phyloP scores from a whole-genome alignment of 1,140 invertebrate species.

The Drosophila oshimai region DNA sequence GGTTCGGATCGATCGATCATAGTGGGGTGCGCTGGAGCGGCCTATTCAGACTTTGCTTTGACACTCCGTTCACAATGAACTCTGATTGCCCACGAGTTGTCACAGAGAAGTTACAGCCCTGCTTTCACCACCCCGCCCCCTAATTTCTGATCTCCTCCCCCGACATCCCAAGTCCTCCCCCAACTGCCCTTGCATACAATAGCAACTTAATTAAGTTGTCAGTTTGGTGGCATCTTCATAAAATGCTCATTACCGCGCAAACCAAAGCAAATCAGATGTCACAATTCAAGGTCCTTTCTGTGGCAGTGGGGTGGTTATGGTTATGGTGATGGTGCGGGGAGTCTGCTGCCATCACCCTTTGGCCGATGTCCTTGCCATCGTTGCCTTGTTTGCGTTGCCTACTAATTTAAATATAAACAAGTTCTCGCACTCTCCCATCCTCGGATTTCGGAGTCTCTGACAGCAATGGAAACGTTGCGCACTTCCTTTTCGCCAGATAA shows the following conservation, averaged over 20 bases:
- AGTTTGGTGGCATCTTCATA: constrained; percentile 64
- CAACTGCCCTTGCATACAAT: constrained; percentile 47
- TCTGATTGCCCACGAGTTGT: constrained; percentile 52
- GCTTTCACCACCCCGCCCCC: background rate
- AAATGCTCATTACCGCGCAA: constrained; percentile 65
- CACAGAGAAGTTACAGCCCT: background rate
- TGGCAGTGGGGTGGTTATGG: background rate
- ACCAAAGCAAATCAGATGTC: constrained; percentile 64
- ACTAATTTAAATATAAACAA: constrained; percentile 79
- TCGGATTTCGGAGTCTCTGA: constrained; percentile 41
- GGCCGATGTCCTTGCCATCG: constrained; percentile 25
- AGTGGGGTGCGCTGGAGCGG: constrained; percentile 2
- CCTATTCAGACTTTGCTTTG: background rate
- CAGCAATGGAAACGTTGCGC: constrained; percentile 65
- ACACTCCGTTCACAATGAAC: constrained; percentile 42
- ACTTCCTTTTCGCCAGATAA: constrained; percentile 55
- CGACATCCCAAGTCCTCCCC: constrained; percentile 1
- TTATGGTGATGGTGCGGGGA: constrained; percentile 15
- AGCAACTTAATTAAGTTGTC: constrained; percentile 80
- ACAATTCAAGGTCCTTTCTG: constrained; percentile 62
- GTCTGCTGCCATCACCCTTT: constrained; percentile 53
- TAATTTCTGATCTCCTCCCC: no score
- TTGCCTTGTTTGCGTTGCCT: constrained; percentile 61
- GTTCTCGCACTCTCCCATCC: constrained; percentile 54
- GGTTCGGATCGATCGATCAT: constrained; percentile 54